Evolutionary conservation across 2,888 invertebrate species (phyloP).

Genomic region (Timandra comae): DNA sequence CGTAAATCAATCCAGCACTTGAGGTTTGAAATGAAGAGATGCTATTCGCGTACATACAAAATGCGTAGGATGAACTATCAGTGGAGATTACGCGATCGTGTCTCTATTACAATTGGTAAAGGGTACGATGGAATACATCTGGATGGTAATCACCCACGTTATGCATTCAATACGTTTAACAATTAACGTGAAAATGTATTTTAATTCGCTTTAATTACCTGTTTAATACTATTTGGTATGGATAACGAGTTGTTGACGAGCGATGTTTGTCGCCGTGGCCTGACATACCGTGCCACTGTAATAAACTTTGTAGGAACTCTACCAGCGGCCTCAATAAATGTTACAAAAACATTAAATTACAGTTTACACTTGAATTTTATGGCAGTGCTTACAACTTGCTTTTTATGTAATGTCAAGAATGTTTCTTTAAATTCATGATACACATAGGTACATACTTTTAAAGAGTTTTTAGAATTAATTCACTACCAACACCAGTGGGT

Average conservation of each 20-base stretch:
- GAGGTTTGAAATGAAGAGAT: conserved; percentile 14
- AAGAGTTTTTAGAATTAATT: no score
- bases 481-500: no score
- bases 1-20: conserved; percentile 24
- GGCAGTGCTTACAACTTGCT: no score
- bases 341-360: no score
- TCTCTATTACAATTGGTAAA: conserved; percentile 28
- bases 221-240: conserved; percentile 42
- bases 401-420: no score
- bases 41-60: conserved; percentile 8
- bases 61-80: conserved; percentile 16
- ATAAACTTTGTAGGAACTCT: conserved; percentile 12
- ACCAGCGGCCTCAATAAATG: conserved; percentile 15
- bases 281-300: conserved; percentile 9
- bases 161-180: conserved; percentile 26
- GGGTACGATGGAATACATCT: conserved; percentile 24
- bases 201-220: conserved; percentile 39
- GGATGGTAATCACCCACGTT: conserved; percentile 22
- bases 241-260: conserved; percentile 23
- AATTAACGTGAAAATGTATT: conserved; percentile 44
- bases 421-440: no score
- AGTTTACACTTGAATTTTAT: no score
- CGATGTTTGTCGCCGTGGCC: conserved; percentile 20
- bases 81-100: conserved; percentile 28
- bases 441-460: no score